Conservation (phyloP, 2,888 invertebrate species). For the Tiliacea aurago region DNA sequence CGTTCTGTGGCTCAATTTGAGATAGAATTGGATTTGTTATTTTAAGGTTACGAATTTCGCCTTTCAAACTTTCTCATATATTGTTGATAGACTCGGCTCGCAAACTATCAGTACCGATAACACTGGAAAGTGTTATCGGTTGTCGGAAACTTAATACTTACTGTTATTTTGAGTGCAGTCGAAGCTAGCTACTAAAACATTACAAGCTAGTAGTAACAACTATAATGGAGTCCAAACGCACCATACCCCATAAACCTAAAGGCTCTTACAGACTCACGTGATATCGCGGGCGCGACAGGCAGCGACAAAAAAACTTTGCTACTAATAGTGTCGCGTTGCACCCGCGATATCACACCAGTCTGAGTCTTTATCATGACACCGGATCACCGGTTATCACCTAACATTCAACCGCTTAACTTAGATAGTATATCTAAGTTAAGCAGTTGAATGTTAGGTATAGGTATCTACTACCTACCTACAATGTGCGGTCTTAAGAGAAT, state of each 20-base stretch:
- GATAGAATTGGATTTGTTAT: constrained; percentile 1
- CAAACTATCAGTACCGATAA: neutral
- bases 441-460: too few species aligned
- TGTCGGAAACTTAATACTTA: neutral
- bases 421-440: neutral
- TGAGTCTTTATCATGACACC: neutral
- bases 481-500: neutral
- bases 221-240: neutral
- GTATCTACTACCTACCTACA: neutral
- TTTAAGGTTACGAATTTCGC: neutral
- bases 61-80: neutral
- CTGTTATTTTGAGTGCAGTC: neutral
- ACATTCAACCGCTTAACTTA: neutral
- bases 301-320: too few species aligned
- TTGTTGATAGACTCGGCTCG: neutral
- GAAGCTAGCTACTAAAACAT: neutral
- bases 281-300: too few species aligned
- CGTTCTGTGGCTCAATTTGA: constrained; percentile 9
- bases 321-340: too few species aligned
- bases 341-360: too few species aligned
- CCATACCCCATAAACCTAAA: neutral
- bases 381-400: neutral
- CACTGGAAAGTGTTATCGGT: neutral
- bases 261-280: too few species aligned
- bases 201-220: neutral